These are phyloP conservation scores for Harpagoxenus sublaevis DNA, from an alignment of 2,888 invertebrate genomes.

Conservation along the genomic window DNA sequence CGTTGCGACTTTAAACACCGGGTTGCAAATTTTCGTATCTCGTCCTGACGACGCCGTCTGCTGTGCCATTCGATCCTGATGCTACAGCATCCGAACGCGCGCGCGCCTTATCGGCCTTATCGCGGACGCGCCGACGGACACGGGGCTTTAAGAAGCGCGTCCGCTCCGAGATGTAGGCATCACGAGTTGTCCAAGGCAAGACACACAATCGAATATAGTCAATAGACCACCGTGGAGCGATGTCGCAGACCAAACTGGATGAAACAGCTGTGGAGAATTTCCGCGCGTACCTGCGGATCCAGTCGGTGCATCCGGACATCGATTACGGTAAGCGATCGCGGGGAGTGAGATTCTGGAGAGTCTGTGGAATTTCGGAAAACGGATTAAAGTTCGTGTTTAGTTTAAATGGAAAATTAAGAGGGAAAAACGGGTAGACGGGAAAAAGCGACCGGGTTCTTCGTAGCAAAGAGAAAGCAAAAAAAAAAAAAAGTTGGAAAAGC, in stretches of 20 bases:
- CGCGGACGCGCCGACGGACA: too few relatives aligned
- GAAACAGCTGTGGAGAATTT: constrained; percentile 91
- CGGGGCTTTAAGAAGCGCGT: background rate
- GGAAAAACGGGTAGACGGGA: background rate
- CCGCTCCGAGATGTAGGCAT: too few relatives aligned
- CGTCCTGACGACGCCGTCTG: too few relatives aligned
- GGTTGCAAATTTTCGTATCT: too few relatives aligned
- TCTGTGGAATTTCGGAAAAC: background rate
- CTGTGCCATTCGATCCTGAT: too few relatives aligned
- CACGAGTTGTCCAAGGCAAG: background rate
- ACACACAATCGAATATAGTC: background rate
- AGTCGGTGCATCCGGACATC: constrained; percentile 95
- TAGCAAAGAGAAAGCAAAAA: background rate
- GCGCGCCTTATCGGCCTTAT: background rate
- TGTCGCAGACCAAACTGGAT: constrained; percentile 80
- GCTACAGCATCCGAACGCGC: constrained; percentile 66
- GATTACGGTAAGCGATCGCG: constrained; percentile 92
- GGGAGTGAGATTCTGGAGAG: background rate
- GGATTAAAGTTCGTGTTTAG: background rate
- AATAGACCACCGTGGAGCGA: constrained; percentile 68
- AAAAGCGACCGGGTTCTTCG: background rate
- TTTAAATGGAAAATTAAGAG: background rate
- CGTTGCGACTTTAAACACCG: too few relatives aligned
- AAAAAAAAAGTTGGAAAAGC: background rate
- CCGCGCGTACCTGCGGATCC: constrained; percentile 94